Evolutionary conservation across 1,140 invertebrate species (phyloP), one percentile per base, ranked within the genome.

Genomic region (Eulimnadia texana): DNA sequence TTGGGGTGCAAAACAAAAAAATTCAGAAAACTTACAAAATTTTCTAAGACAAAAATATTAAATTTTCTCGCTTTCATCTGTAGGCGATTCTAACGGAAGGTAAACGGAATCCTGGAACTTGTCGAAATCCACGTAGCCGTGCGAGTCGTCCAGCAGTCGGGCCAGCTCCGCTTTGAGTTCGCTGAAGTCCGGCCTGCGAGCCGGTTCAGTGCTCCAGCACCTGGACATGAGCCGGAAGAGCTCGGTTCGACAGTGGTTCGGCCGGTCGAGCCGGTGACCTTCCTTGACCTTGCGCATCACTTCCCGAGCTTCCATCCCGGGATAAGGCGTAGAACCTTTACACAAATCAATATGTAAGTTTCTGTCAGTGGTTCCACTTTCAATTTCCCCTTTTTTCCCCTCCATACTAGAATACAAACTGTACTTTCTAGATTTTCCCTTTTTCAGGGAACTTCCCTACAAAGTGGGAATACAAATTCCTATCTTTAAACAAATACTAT

Each of bases 281-380:
- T 83, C 83, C 16, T 84, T 80, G 50, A 89, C 84, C 51, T 81
- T 79, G 1, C 83, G 75, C 71, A 88, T 82, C 13, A 89, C 86
- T 69, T 89, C 85, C 1, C 84, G 76, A 0, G 85, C 85, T 20
- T 83, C 83, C 79, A 88, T 82, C 50, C 84, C 82, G 22, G 84
- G 83, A 70, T 89, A 90, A 1, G 86, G 86, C 66, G 86, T 89
- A 22, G 85, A 88, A 61, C 86, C 86, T 88, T 66, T 52, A 65
- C 61, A 1, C 25, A 61, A 50, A 11, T 61, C 50, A 65, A 60
- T 33, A 51, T 24, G 16, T n/a, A n/a, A n/a, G n/a, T n/a, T n/a
- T n/a, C n/a, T n/a, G n/a, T n/a, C n/a, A n/a, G n/a, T n/a, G n/a
- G n/a, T n/a, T n/a, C n/a, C n/a, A n/a, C n/a, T n/a, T n/a, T n/a